Base-by-base conservation (phyloP, 2,888 invertebrate species). In the Pherbina coryleti region DNA sequence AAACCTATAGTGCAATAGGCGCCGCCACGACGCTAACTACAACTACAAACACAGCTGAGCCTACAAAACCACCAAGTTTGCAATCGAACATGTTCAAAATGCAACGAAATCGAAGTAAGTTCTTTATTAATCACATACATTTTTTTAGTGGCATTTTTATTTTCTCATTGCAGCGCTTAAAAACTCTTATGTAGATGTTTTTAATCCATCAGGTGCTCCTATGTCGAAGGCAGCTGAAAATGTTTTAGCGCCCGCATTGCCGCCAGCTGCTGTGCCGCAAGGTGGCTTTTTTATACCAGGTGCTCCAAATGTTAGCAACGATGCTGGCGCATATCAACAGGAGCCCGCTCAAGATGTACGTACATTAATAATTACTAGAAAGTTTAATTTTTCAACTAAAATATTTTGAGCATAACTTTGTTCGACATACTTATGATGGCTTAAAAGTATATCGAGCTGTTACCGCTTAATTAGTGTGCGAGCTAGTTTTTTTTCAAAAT, bases 101-200 rank as follows among this genome's bases (percentile, higher is more conserved):
- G 91, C 94, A 94, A 89, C 93, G 94, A 84, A 92, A 93, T 82
- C 92, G 95, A 90, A 94, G 94, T 93, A 90, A 93, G 94, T 91
- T n/a, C 25, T 62, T 64, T 71, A 4, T 14, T 11, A 11, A 17
- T 0, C n/a, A 9, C 0, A 3, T 28, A 60, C 34, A 22, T 74
- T n/a, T 51, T 17, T 49, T 69, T 44, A n/a, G 19, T n/a, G 25
- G 44, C 8, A 5, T 19, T 55, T 22, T 49, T 75, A 64, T 62
- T 25, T 78, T 77, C 34, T 55, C 70, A 77, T 90, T 88, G 8
- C 89, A 96, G 96, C 95, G 86, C 91, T 95, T 85, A 94, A 95
- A 90, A 94, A 94, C 86, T 94, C 95, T 79, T 98, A 97, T 90
- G 96, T 97, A 83, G 97, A 97, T 90, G 96, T 97, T 78, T 94